These are phyloP conservation scores for Campopleginae sp. DNA, from an alignment of 2,888 invertebrate genomes.

Conservation along the genomic window DNA sequence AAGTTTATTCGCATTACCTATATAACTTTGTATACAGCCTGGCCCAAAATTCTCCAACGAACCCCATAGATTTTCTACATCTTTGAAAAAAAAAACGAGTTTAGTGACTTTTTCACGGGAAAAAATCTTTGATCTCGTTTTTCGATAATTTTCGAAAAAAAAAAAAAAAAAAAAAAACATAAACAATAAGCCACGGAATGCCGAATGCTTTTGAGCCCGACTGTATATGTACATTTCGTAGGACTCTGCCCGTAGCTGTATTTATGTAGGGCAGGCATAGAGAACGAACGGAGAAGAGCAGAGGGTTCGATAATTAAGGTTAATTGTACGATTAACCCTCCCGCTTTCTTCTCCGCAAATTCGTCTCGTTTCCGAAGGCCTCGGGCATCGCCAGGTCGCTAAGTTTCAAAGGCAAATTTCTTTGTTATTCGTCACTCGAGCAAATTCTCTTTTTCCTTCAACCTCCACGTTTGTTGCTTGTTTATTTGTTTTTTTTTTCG, in stretches of 20 bases:
- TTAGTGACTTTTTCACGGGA: too few relatives aligned
- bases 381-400: constrained; percentile 3
- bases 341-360: not conserved
- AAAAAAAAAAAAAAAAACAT: too few relatives aligned
- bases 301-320: constrained; percentile 71
- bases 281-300: constrained; percentile 51
- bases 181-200: not conserved
- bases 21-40: not conserved
- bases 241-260: not conserved
- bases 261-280: not conserved
- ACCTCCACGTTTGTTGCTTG: not conserved
- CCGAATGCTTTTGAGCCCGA: not conserved
- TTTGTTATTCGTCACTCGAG: constrained; percentile 2
- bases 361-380: constrained; percentile 27
- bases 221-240: not conserved
- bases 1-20: constrained; percentile 23
- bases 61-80: too few relatives aligned
- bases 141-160: too few relatives aligned
- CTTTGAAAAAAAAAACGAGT: too few relatives aligned
- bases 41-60: too few relatives aligned
- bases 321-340: constrained; percentile 72
- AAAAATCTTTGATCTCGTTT: too few relatives aligned
- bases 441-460: not conserved
- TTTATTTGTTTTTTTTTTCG: not conserved
- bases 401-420: constrained; percentile 32